Evolutionary conservation across 2,113 vertebrate genomes (phyloP), one percentile per base, ranked within the genome.

Genomic region (Phoenicopterus ruber): DNA sequence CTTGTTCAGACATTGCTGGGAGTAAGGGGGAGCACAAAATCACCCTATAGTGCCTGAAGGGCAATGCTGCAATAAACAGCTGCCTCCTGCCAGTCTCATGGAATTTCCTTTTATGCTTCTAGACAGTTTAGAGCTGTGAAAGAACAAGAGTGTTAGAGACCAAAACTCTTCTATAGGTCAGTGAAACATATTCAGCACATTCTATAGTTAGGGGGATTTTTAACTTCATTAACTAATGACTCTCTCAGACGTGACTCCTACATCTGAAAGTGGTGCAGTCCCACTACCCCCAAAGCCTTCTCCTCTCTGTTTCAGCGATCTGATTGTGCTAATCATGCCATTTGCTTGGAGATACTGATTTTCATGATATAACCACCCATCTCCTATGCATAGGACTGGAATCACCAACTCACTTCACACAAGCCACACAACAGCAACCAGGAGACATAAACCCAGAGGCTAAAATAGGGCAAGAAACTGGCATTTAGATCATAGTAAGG

Each of bases 81-180:
- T 20, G 1, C 34, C 40, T 79, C 57, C 47, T 72, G 57, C 36
- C 54, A 58, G 31, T 57, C 63, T 58, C 14, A 9, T 9, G 46
- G 49, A 50, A 70, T 67, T 47, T 63, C 16, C 15, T 66, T 66
- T 62, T 26, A 25, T 8, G 4, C 15, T 87, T 91, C 38, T 18
- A 17, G 44, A 49, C 28, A 78, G 36, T 59, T 72, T 31, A 72
- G 44, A 76, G 40, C 13, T 44, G 40, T n/a, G 62, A 34, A 47
- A 49, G 19, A 26, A 79, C 24, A 15, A 0, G 0, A 52, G 13
- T 7, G 13, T 36, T 61, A 72, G 29, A 72, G 21, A 67, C 7
- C 10, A 82, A 79, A 93, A 47, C 52, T 79, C 14, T 66, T 55
- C 26, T 6, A 9, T 13, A 67, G 17, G 44, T 50, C 65, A 67